Evolutionary conservation across 2,113 vertebrate genomes (phyloP), one percentile per base, ranked within the genome.

Genomic region (Xiphophorus hellerii): DNA sequence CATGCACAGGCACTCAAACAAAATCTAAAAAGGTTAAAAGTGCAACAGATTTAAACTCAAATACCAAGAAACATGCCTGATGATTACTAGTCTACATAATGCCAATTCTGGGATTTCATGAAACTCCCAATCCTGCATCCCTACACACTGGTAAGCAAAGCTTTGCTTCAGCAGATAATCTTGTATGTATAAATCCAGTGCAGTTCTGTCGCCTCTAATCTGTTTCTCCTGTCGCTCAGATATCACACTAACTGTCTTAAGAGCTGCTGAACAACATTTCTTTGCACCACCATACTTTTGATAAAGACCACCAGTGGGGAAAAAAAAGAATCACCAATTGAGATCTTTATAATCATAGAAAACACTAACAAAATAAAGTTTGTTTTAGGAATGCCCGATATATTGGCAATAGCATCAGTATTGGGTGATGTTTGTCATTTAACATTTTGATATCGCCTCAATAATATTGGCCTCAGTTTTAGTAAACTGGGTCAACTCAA

Each of bases 181-280:
- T 33, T 62, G 1, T 31, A 33, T 66, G 66, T 74, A 70, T 71
- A 42, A 62, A 63, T 71, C 67, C 33, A 35, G 14, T 58, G 25
- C 75, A 64, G 75, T 75, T 73, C 72, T 14, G 42, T 74, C 61
- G n/a, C 58, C 71, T 71, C 51, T 64, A 39, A 37, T 73, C n/a
- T 17, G 42, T 22, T 48, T 63, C 63, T 28, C 25, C 28, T 28
- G 42, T 37, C 62, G 54, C 28, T 67, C 22, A 39, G 44, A 65
- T 25, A 69, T 63, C 60, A 42, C 14, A 25, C 30, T 11, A 11
- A 37, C 54, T 15, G 3, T 63, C 13, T 28, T 1, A 33, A 27
- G 37, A 9, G 66, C 4, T 3, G 25, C 11, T 30, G 17, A 66
- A 17, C 39, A 69, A 29, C 65, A 12, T 69, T 29, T 37, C 60